A percentile compares a stretch with the other conserved stretches of the same genome.
Evolutionary conservation across 1,140 invertebrate species (phyloP).

Genomic region (Hetaerina americana): DNA sequence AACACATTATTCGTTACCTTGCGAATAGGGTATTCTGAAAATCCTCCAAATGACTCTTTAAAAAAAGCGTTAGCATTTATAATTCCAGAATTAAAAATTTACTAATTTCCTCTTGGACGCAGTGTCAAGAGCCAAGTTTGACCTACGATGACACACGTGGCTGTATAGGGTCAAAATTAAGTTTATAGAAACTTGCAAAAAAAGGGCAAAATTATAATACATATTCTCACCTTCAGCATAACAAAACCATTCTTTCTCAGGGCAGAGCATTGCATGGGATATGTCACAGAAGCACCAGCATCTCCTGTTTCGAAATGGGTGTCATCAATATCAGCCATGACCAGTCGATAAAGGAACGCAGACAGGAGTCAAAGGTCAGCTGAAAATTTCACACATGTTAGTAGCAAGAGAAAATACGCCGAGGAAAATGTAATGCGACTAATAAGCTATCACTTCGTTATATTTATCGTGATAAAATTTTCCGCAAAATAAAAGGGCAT

Average conservation of each 20-base stretch:
- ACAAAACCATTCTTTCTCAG: slow-evolving; percentile 98
- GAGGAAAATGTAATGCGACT: not conserved
- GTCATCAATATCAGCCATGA: slow-evolving; percentile 72
- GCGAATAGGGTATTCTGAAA: no score
- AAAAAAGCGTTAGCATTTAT: no score
- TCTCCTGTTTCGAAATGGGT: slow-evolving; percentile 81
- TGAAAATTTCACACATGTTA: not conserved
- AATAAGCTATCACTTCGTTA: not conserved
- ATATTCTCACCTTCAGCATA: slow-evolving; percentile 63
- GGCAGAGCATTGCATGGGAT: slow-evolving; percentile 95
- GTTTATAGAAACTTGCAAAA: no score
- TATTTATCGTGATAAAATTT: not conserved
- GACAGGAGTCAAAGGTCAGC: not conserved
- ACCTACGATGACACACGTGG: no score
- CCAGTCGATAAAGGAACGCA: not conserved
- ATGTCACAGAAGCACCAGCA: slow-evolving; percentile 90
- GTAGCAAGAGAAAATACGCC: not conserved
- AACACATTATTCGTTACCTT: no score
- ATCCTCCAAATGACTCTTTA: no score
- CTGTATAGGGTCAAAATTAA: no score
- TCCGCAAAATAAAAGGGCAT: not conserved
- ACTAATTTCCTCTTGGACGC: no score
- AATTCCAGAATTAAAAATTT: no score
- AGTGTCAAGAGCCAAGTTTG: no score
- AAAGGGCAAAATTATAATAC: not conserved